phyloP scores from a whole-genome alignment of 2,797 vertebrate genomes.

The Trichosurus vulpecula region DNA sequence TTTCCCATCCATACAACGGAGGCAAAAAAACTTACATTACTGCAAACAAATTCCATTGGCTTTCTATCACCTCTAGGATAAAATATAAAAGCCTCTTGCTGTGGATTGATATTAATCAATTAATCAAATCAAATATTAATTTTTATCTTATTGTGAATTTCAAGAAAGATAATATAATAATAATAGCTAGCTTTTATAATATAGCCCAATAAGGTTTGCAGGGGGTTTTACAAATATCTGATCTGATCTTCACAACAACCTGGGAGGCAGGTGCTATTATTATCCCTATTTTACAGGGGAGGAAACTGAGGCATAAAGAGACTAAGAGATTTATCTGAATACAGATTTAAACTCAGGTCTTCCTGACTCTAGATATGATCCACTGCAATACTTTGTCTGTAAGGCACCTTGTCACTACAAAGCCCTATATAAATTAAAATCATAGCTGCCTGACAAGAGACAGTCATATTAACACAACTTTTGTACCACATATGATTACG shows the following conservation, averaged over 20 bases:
- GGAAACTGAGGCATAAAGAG: background rate
- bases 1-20: too few species aligned
- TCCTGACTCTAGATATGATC: background rate
- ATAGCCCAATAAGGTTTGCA: background rate
- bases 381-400: background rate
- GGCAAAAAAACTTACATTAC: too few species aligned
- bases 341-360: too few species aligned
- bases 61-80: too few species aligned
- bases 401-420: background rate
- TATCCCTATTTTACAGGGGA: background rate
- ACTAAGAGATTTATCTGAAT: background rate
- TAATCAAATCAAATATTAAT: background rate
- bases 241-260: background rate
- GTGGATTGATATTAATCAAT: background rate
- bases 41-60: too few species aligned
- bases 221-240: background rate
- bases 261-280: background rate
- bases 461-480: slow-evolving; percentile 17
- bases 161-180: background rate
- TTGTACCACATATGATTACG: slow-evolving; percentile 54
- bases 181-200: background rate
- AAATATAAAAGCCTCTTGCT: too few species aligned
- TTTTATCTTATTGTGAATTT: background rate
- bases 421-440: background rate
- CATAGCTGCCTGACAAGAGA: background rate